Evolutionary conservation across 2,113 vertebrate genomes (phyloP).

Genomic region (Passer domesticus): DNA sequence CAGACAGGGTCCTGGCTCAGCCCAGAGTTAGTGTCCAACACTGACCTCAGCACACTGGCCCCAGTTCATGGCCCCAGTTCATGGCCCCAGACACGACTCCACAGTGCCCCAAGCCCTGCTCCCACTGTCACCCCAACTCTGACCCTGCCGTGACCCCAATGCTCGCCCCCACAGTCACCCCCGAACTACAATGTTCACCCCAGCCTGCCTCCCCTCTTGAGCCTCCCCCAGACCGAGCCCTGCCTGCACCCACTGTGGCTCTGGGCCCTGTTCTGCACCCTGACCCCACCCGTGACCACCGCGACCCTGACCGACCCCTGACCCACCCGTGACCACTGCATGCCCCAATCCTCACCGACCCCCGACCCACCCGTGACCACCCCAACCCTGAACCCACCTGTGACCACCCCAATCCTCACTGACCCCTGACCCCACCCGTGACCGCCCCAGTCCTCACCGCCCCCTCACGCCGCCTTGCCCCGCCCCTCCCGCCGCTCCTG

Average conservation of each 20-base stretch:
- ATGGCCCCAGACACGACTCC: not conserved
- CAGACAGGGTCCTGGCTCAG: not conserved
- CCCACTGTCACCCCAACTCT: no score
- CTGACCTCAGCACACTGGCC: not conserved
- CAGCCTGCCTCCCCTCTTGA: not conserved
- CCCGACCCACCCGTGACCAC: no score
- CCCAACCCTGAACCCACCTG: no score
- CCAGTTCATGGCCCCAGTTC: not conserved
- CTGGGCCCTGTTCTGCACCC: not conserved
- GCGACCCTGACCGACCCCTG: fast-evolving
- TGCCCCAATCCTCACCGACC: no score
- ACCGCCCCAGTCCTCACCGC: fast-evolving
- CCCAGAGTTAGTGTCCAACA: not conserved
- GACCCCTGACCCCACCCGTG: no score
- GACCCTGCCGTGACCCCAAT: not conserved
- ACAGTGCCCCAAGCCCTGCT: not conserved
- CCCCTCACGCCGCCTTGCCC: no score
- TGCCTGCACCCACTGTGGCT: not conserved
- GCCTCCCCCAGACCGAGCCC: no score
- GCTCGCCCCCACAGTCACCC: not conserved
- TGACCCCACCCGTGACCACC: no score
- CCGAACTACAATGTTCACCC: fast-evolving
- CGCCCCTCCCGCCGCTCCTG: not conserved
- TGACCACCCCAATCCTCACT: fast-evolving
- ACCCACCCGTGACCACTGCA: no score